Conservation (phyloP, 2,888 invertebrate genomes). For the Macroteleia sp. region DNA sequence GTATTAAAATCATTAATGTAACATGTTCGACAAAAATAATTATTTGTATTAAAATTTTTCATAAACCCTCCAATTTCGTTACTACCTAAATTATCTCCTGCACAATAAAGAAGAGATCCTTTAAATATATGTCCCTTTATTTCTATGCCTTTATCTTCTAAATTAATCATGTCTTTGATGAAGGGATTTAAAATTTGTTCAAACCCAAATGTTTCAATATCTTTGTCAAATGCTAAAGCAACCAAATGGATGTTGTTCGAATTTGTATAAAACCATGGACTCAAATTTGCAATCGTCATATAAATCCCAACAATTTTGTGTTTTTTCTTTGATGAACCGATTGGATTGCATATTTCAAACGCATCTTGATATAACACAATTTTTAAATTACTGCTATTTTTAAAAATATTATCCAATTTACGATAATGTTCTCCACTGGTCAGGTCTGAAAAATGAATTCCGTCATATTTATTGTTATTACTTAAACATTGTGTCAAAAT, state of each 20-base stretch:
- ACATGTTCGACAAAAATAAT: conserved; percentile 24
- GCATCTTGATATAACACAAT: neutral
- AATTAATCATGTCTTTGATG: conserved; percentile 41
- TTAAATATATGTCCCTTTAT: conserved; percentile 7
- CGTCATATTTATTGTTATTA: conserved; percentile 3
- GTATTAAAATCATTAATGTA: conserved; percentile 24
- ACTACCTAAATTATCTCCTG: conserved; percentile 26
- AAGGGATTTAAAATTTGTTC: conserved; percentile 45
- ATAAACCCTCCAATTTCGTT: conserved; percentile 57
- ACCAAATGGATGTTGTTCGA: neutral
- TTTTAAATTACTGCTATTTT: neutral
- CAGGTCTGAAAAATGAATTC: neutral
- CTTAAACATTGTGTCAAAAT: conserved; percentile 3
- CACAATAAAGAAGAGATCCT: conserved; percentile 22
- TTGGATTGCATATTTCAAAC: neutral
- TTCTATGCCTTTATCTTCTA: conserved; percentile 46
- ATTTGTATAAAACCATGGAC: neutral
- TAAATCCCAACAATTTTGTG: neutral
- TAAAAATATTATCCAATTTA: neutral
- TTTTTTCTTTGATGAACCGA: neutral
- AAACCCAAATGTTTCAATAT: conserved; percentile 36
- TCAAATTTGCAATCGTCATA: neutral
- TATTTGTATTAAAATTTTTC: conserved; percentile 58
- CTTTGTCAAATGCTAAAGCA: neutral
- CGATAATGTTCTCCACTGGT: conserved; percentile 10